Evolutionary conservation across 2,888 invertebrate species (phyloP).

Genomic region (Napeogenes sylphis): DNA sequence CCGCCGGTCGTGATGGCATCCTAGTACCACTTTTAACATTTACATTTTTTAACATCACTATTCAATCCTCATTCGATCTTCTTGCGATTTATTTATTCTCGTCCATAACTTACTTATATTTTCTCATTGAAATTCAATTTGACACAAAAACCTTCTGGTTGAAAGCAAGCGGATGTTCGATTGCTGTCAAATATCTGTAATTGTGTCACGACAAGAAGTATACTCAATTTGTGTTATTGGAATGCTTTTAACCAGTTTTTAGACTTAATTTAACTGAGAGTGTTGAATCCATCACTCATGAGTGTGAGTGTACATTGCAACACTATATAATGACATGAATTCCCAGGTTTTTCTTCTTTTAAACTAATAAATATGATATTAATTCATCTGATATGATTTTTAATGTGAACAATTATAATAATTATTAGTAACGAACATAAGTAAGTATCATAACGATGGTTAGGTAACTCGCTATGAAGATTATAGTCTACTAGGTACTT

Average conservation of each 20-base stretch:
- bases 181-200: constrained; percentile 35
- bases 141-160: constrained; percentile 27
- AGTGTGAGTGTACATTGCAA: constrained; percentile 35
- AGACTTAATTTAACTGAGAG: constrained; percentile 46
- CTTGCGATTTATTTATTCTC: constrained; percentile 36
- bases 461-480: no score
- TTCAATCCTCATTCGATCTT: constrained; percentile 33
- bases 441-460: not conserved
- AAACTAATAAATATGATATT: constrained; percentile 33
- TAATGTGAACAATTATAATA: constrained; percentile 28
- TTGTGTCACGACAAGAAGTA: constrained; percentile 36
- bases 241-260: constrained; percentile 50
- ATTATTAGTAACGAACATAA: not conserved
- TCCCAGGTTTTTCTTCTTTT: constrained; percentile 34
- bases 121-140: constrained; percentile 26
- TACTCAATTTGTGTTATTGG: constrained; percentile 47
- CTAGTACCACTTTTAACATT: constrained; percentile 44
- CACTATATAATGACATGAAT: constrained; percentile 31
- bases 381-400: constrained; percentile 24
- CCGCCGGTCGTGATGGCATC: constrained; percentile 62
- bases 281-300: constrained; percentile 48
- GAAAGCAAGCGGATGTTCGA: constrained; percentile 27
- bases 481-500: no score
- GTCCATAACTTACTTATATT: constrained; percentile 29
- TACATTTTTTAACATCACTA: constrained; percentile 34